phyloP scores from a whole-genome alignment of 1,140 invertebrate species.

The Drosophila grimshawi region DNA sequence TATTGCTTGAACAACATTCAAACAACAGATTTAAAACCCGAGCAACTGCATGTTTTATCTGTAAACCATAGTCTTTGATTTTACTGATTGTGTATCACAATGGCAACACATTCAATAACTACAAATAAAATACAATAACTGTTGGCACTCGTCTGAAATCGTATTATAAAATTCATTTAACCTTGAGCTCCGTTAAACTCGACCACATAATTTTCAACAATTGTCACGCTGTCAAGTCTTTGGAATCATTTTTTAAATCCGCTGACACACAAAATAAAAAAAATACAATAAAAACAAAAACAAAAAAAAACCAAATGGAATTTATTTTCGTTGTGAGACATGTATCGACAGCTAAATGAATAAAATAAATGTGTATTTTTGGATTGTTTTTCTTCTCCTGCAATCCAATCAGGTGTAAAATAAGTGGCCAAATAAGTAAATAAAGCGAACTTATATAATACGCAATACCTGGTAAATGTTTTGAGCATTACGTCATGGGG shows the following conservation, averaged over 20 bases:
- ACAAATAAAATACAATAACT: background rate
- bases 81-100: too few relatives aligned
- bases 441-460: constrained; percentile 52
- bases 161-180: constrained; percentile 32
- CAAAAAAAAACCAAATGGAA: constrained; percentile 8
- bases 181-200: constrained; percentile 46
- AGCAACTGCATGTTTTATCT: too few relatives aligned
- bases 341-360: constrained; percentile 48
- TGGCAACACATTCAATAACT: background rate
- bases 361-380: background rate
- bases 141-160: constrained; percentile 5
- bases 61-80: too few relatives aligned
- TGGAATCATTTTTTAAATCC: constrained; percentile 19
- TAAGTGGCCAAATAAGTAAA: constrained; percentile 21
- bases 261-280: constrained; percentile 31
- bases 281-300: constrained; percentile 2
- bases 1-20: too few relatives aligned
- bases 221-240: constrained; percentile 31
- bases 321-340: constrained; percentile 30
- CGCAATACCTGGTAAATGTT: constrained; percentile 42
- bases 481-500: constrained; percentile 61
- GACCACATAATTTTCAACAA: constrained; percentile 42
- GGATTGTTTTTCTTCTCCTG: background rate
- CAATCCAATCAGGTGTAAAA: constrained; percentile 53
- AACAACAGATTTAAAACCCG: too few relatives aligned